Base-by-base conservation (phyloP, 2,888 invertebrate genomes). In the Antheraea yamamai region DNA sequence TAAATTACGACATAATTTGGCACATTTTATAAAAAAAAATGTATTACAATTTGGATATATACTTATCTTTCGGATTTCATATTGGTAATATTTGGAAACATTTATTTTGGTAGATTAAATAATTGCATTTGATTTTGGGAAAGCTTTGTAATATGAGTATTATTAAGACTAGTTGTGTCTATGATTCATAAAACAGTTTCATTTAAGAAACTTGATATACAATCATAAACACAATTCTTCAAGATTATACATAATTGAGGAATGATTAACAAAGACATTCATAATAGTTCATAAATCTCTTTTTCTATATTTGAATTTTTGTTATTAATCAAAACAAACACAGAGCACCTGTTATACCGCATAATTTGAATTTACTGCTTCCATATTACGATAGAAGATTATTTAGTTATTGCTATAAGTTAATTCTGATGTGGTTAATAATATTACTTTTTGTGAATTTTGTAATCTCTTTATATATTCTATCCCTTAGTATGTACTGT, bases 401-500 rank as follows among this genome's bases (percentile, higher is more conserved):
- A 47, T 75, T 78, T 78, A 75, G 78, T 77, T 78, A 68, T 75
- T 73, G 66, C 61, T 58, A 72, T 74, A 72, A 72, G 61, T 75
- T 75, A 51, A 39, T 58, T 74, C 26, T 61, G 61, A 71, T 61
- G 55, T 74, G 23, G 61, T 75, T 70, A 75, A 64, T 72, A 75
- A 83, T 82, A 84, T 84, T 88, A 87, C 86, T 85, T 88, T 89
- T 88, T 89, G 88, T 89, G 88, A 91, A 88, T 92, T 92, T 90
- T 89, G 86, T 89, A 89, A 88, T 88, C 86, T 89, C 87, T 89
- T 89, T 90, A 88, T 91, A 90, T 70, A 39, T 91, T 91, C 86
- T 91, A 91, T 89, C 83, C 88, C 82, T 90, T 92, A 92, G 92
- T 88, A 87, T 91, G 89, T 92, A 93, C 91, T 92, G 91, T 93